Evolutionary conservation across 2,113 vertebrate genomes (phyloP), one percentile per base, ranked within the genome.

Genomic region (Cervus canadensis): DNA sequence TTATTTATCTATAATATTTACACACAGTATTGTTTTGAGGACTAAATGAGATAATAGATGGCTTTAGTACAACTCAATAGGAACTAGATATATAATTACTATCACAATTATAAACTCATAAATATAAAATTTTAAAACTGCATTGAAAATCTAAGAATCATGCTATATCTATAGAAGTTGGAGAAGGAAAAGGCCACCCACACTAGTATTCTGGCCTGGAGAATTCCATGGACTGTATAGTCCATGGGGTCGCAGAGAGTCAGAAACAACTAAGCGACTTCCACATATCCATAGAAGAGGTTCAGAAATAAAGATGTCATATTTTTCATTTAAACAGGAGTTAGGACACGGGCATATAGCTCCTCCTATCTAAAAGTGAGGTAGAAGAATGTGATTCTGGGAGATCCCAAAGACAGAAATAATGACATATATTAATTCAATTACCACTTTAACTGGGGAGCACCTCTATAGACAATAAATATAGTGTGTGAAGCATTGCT

Each of bases 181-280:
- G n/a, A 23, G 64, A 71, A 71, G 67, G 19, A n/a, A 23, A 71
- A 71, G 19, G 19, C n/a, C 67, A 23, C 9, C n/a, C 67, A 71
- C n/a, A 11, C n/a, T 19, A 36, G n/a, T 71, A 71, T 71, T 71
- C 67, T 71, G n/a, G n/a, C 9, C 67, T 36, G n/a, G 67, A 71
- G n/a, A 71, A 71, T 23, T 71, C n/a, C 9, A 71, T 12, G 67
- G 19, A 71, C 67, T 36, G 67, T 71, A 21, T 36, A 71, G n/a
- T 71, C n/a, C 67, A 23, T 71, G n/a, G n/a, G 19, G n/a, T 6
- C 2, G 1, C 67, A 36, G 36, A 67, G n/a, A 36, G 67, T 71
- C 2, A 0, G n/a, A 36, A 2, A 71, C 1, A 0, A 36, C 19
- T 36, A 23, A 71, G n/a, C 0, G 0, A 12, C n/a, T 71, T 36